Percentiles rank a stretch among this genome's conserved stretches.
Conservation (phyloP, 1,140 invertebrate species). For the Teleogryllus occipitalis region DNA sequence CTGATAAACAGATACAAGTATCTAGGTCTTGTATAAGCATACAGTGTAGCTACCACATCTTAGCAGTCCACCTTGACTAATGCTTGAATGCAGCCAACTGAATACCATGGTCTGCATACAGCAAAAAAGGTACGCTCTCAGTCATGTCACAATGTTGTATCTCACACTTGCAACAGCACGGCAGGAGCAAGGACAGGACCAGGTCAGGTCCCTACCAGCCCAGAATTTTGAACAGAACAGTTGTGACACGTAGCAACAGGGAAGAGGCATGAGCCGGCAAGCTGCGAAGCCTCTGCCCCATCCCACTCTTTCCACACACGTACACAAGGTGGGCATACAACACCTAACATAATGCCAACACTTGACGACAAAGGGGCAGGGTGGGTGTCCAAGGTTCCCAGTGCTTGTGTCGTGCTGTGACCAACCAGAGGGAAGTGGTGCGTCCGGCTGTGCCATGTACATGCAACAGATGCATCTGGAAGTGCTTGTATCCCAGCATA, state of each 20-base stretch:
- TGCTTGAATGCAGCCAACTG: not conserved
- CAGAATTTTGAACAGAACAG: not conserved
- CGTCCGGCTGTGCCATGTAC: not conserved
- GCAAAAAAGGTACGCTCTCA: constrained; percentile 1
- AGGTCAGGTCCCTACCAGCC: not conserved
- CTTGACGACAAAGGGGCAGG: not conserved
- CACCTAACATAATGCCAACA: not conserved
- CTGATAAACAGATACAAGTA: constrained; percentile 18
- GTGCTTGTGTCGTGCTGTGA: not conserved
- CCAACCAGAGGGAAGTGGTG: not conserved
- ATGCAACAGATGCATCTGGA: constrained; percentile 3
- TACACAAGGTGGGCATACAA: not conserved
- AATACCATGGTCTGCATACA: not conserved
- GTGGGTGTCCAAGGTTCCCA: not conserved
- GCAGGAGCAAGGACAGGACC: not conserved
- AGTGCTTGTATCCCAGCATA: constrained; percentile 10
- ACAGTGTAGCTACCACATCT: constrained; percentile 16
- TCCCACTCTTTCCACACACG: not conserved
- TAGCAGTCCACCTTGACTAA: not conserved
- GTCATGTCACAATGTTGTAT: not conserved
- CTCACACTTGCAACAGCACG: not conserved
- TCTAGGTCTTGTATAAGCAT: constrained; percentile 18
- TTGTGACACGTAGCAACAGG: not conserved
- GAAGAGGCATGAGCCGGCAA: not conserved
- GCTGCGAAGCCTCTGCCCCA: not conserved